These are phyloP conservation scores for Halictus quadricinctus DNA, from an alignment of 2,888 invertebrate species.

Conservation along the genomic window DNA sequence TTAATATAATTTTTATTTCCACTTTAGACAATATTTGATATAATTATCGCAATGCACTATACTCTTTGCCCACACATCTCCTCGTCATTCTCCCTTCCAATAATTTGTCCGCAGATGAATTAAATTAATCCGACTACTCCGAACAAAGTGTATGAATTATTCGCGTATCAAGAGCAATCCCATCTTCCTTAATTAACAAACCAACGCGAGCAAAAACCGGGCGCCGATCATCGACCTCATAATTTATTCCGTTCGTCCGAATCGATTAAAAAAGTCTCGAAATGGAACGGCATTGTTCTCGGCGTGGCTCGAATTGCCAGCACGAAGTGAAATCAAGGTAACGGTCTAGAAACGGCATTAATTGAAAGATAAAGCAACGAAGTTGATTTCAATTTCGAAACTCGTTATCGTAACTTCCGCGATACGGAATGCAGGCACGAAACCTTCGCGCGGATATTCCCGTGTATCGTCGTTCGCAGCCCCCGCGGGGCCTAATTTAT, in stretches of 20 bases:
- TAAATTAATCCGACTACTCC: not conserved
- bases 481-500: constrained; percentile 48
- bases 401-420: constrained; percentile 62
- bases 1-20: not conserved
- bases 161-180: not conserved
- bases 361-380: constrained; percentile 51
- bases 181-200: not conserved
- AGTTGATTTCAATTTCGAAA: constrained; percentile 63
- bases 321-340: constrained; percentile 34
- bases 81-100: not conserved
- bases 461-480: constrained; percentile 41
- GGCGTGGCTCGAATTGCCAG: not conserved
- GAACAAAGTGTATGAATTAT: not conserved
- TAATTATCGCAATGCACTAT: not conserved
- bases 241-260: not conserved
- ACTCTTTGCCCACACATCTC: not conserved
- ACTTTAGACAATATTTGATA: not conserved
- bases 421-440: constrained; percentile 36
- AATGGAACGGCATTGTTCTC: not conserved
- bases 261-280: not conserved
- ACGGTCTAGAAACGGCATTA: constrained; percentile 29
- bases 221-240: not conserved
- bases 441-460: constrained; percentile 43
- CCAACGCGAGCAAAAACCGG: not conserved
- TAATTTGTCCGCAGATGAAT: not conserved